Conservation (phyloP, 1,140 invertebrate species). For the Pentalonia nigronervosa region DNA sequence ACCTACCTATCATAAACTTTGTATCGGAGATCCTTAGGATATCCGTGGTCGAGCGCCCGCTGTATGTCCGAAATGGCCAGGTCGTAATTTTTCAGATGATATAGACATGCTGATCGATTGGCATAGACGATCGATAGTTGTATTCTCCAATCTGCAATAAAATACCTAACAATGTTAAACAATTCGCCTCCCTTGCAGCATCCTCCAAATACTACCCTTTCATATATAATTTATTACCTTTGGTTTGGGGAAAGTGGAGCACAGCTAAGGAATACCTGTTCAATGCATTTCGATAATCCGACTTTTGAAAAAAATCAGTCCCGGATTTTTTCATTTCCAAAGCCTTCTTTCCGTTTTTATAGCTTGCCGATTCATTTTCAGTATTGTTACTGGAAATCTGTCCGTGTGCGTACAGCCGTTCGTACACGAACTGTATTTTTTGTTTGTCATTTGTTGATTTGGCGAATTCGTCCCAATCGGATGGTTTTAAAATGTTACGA, state of each 20-base stretch:
- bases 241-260: slow-evolving; percentile 16
- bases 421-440: not conserved
- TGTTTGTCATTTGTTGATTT: not conserved
- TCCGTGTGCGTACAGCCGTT: not conserved
- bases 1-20: slow-evolving; percentile 78
- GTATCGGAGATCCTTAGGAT: slow-evolving; percentile 77
- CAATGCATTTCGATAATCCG: slow-evolving; percentile 6
- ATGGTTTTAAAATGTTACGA: not conserved
- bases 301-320: not conserved
- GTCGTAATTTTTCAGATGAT: slow-evolving; percentile 77
- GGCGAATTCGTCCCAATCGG: not conserved
- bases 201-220: not conserved
- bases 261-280: slow-evolving; percentile 6
- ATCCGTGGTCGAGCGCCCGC: slow-evolving; percentile 73
- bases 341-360: not conserved
- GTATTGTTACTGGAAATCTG: not conserved
- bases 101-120: slow-evolving; percentile 87
- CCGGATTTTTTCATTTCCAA: slow-evolving; percentile 25
- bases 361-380: not conserved
- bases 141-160: not conserved
- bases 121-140: slow-evolving; percentile 79
- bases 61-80: slow-evolving; percentile 75
- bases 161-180: not conserved
- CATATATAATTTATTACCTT: not conserved
- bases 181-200: too few relatives aligned